These are phyloP conservation scores for Buathra laborator DNA, from an alignment of 2,888 invertebrate species.

Conservation along the genomic window DNA sequence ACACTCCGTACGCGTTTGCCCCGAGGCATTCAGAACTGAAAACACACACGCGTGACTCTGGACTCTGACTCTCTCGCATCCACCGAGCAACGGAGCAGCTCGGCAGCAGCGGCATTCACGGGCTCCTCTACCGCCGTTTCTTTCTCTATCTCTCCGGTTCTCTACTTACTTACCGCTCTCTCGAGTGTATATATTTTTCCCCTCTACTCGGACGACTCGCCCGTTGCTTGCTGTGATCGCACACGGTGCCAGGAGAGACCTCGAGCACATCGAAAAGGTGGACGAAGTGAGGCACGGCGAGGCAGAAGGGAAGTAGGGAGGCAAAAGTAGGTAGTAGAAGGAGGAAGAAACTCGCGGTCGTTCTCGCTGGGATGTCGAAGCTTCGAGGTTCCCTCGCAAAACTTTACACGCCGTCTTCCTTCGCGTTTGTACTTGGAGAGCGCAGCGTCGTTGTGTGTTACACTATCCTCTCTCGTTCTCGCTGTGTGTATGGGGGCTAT, in stretches of 20 bases:
- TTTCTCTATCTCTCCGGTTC: slow-evolving; percentile 2
- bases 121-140: not conserved
- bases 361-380: slow-evolving; percentile 50
- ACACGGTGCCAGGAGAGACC: slow-evolving; percentile 9
- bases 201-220: slow-evolving; percentile 9
- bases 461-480: slow-evolving; percentile 13
- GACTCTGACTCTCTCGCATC: slow-evolving; percentile 13
- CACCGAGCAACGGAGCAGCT: slow-evolving; percentile 2
- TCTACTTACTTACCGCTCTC: not conserved
- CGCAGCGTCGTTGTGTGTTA: slow-evolving; percentile 23
- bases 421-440: slow-evolving; percentile 52
- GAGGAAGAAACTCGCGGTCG: slow-evolving; percentile 44
- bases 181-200: slow-evolving; percentile 14
- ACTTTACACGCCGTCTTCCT: slow-evolving; percentile 62
- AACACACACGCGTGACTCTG: not conserved
- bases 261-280: slow-evolving; percentile 26
- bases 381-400: slow-evolving; percentile 63
- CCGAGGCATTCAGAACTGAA: not conserved
- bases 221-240: not conserved
- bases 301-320: slow-evolving; percentile 3
- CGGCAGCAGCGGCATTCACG: slow-evolving; percentile 6
- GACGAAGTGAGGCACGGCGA: slow-evolving; percentile 17
- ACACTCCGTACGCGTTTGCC: not conserved
- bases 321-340: slow-evolving; percentile 25
- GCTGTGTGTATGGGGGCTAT: slow-evolving; percentile 2